Evolutionary conservation across 2,888 invertebrate species (phyloP), one percentile per base, ranked within the genome.

Genomic region (Pimpla rufipes): DNA sequence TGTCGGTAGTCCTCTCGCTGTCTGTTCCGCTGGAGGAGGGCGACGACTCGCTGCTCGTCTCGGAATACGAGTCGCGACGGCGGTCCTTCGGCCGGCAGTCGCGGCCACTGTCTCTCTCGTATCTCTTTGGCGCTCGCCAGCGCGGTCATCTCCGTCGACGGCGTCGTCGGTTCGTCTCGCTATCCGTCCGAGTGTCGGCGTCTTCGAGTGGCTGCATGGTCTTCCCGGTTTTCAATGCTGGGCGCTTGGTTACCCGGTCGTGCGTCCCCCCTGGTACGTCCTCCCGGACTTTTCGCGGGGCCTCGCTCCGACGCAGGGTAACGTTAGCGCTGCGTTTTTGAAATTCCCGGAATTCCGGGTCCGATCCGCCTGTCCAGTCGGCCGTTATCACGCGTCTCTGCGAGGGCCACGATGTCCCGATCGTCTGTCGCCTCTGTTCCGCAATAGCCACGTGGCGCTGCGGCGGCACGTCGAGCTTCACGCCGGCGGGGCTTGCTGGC

Each of bases 221-320:
- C 13, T n/a, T 47, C 4, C 4, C 45, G 45, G n/a, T n/a, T 11
- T 5, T 5, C 2, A 3, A n/a, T n/a, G n/a, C n/a, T n/a, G 45
- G 5, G 45, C 5, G 5, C 5, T 47, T n/a, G n/a, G 45, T 4
- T 18, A 3, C 2, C 2, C 21, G 42, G 10, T 13, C 10, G 42
- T 5, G 42, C 64, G 42, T 64, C 7, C 42, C 64, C 64, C 21
- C 42, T 64, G 42, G 64, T 0, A 42, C 42, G 64, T 13, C 64
- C 64, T 0, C 64, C 42, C 0, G 21, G 42, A 21, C 64, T 45
- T 6, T 64, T 64, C 64, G 8, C 64, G 42, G 21, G 64, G 64
- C 64, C 64, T 64, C 21, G 21, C 40, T 2, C 3, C 21, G 18
- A 8, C 10, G 18, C 18, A 13, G 2, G 2, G 64, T 40, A 8